These are phyloP conservation scores for Sesamia nonagrioides DNA, from an alignment of 1,140 invertebrate genomes.

Conservation along the genomic window DNA sequence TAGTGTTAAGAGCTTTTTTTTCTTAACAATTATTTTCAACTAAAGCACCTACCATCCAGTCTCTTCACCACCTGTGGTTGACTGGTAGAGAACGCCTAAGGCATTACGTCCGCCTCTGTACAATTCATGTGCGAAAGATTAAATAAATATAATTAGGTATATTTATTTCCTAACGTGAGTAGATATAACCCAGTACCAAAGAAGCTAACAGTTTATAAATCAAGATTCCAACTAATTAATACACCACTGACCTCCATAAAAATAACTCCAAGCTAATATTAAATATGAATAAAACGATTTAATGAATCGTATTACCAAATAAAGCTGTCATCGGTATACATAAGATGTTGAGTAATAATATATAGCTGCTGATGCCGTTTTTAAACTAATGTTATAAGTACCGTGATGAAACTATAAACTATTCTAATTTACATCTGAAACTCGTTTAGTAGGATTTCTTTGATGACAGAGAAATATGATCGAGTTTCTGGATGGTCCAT, in stretches of 20 bases:
- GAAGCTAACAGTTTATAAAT: conserved; percentile 2
- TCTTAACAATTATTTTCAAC: no score
- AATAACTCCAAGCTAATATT: neutral
- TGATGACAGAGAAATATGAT: conserved; percentile 46
- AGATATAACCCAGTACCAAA: conserved; percentile 4
- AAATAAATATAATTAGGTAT: no score
- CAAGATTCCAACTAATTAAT: conserved; percentile 8
- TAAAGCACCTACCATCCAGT: no score
- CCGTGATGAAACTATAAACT: conserved; percentile 41
- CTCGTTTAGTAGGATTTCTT: conserved; percentile 44
- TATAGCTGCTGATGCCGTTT: conserved; percentile 5
- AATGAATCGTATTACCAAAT: neutral
- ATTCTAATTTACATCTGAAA: conserved; percentile 41
- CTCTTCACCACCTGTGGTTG: no score
- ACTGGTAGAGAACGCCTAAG: no score
- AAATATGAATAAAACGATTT: conserved; percentile 17
- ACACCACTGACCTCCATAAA: conserved; percentile 3
- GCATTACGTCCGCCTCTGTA: no score
- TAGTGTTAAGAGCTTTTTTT: no score
- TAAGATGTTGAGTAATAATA: neutral
- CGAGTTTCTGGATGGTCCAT: neutral
- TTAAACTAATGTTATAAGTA: conserved; percentile 10
- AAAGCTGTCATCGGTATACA: conserved; percentile 4
- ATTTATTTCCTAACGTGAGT: no score
- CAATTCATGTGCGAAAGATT: no score